Conservation (phyloP, 1,140 invertebrate species). For the Cotesia typhae region DNA sequence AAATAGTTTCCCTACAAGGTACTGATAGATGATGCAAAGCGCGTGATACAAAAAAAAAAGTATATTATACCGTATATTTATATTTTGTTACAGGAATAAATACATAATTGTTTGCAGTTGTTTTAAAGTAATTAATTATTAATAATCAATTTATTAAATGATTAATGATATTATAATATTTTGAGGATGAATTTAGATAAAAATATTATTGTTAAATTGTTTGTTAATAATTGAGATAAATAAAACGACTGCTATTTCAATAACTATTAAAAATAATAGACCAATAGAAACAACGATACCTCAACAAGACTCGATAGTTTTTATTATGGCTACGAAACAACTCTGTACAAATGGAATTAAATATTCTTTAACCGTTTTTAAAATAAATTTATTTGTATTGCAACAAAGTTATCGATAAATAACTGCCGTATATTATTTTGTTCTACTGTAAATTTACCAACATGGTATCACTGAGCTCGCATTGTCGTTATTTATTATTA, state of each 20-base stretch:
- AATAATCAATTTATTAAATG: not conserved
- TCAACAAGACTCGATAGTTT: conserved; percentile 66
- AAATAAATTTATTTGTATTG: conserved; percentile 37
- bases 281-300: conserved; percentile 68
- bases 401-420: conserved; percentile 3
- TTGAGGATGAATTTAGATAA: not conserved
- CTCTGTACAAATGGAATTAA: conserved; percentile 60
- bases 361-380: conserved; percentile 64
- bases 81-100: conserved; percentile 66
- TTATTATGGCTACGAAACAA: conserved; percentile 61
- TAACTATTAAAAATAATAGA: conserved; percentile 53
- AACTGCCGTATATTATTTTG: conserved; percentile 15
- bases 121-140: not conserved
- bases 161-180: not conserved
- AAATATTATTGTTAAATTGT: conserved; percentile 2
- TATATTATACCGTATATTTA: conserved; percentile 61
- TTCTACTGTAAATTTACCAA: conserved; percentile 33
- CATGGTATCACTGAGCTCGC: conserved; percentile 53
- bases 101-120: conserved; percentile 13
- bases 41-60: conserved; percentile 52
- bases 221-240: conserved; percentile 37
- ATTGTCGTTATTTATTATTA: conserved; percentile 35
- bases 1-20: conserved; percentile 46
- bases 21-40: conserved; percentile 58
- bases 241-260: conserved; percentile 50